Conservation (phyloP, 1,140 invertebrate species). For the Drosophila arizonae region DNA sequence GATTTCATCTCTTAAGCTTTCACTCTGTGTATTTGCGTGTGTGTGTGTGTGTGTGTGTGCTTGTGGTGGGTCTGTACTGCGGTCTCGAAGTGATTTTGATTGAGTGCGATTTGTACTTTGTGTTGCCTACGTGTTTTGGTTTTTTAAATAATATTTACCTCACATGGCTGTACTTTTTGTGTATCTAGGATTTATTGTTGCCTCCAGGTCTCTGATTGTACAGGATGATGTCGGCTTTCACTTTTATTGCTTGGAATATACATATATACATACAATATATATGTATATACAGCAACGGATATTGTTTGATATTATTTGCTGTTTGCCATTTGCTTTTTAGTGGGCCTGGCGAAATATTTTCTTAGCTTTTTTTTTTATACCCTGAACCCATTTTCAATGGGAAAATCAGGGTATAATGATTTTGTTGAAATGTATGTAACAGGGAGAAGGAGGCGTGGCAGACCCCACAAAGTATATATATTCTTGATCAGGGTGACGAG, state of each 20-base stretch:
- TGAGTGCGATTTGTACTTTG: conserved; percentile 79
- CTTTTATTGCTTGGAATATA: conserved; percentile 38
- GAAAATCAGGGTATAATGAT: too few species aligned
- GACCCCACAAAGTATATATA: too few species aligned
- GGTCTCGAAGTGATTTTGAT: conserved; percentile 75
- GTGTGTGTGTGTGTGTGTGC: neutral
- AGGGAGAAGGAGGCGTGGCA: too few species aligned
- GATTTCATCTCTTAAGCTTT: conserved; percentile 63
- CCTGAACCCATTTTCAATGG: too few species aligned
- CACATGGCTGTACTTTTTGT: conserved; percentile 42
- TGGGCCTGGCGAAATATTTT: neutral
- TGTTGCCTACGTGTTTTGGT: conserved; percentile 72
- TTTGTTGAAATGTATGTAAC: too few species aligned
- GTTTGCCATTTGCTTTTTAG: conserved; percentile 61
- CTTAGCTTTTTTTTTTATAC: too few species aligned
- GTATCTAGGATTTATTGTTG: conserved; percentile 63
- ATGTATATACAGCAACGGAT: conserved; percentile 48
- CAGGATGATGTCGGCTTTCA: conserved; percentile 47
- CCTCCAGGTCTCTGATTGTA: conserved; percentile 48
- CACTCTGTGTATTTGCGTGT: neutral
- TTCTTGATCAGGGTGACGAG: too few species aligned
- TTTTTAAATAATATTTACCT: conserved; percentile 79
- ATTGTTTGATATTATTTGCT: conserved; percentile 66
- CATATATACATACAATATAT: neutral
- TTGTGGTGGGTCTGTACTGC: conserved; percentile 2